Conservation (phyloP, 2,888 invertebrate species). For the Metacarcinus magister region DNA sequence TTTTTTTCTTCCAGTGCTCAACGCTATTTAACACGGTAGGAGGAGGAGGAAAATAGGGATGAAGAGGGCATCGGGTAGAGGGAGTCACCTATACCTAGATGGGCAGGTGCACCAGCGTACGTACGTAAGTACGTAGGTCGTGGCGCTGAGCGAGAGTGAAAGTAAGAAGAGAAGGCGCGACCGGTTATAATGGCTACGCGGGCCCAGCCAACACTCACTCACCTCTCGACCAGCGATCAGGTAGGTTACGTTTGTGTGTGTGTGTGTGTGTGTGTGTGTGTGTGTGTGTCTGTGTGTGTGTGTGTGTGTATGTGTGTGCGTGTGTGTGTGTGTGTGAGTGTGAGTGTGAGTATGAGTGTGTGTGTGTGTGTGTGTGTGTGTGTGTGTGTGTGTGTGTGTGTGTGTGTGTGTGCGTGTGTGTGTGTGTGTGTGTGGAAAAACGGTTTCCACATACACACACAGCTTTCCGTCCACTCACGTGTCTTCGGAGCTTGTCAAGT, state of each 20-base stretch:
- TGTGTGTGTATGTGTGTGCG: background rate
- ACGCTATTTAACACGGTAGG: too few species aligned
- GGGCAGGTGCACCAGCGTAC: background rate
- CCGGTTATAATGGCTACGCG: slow-evolving; percentile 1
- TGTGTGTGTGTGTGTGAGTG: background rate
- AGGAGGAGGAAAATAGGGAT: background rate
- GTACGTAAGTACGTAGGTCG: background rate
- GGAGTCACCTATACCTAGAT: background rate
- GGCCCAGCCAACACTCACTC: background rate
- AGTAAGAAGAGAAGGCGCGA: background rate
- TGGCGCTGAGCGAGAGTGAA: background rate
- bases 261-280: background rate
- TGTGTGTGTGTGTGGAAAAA: too few species aligned
- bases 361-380: background rate
- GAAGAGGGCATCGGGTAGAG: background rate
- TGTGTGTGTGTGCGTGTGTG: too few species aligned
- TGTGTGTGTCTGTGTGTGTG: background rate
- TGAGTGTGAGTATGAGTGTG: too few species aligned
- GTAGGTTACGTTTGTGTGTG: background rate
- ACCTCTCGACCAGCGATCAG: slow-evolving; percentile 11
- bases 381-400: too few species aligned
- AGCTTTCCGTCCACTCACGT: background rate
- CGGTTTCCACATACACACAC: too few species aligned
- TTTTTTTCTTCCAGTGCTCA: too few species aligned
- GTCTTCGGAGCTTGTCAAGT: too few species aligned